Percentiles rank a stretch among this genome's conserved stretches.
Evolutionary conservation across 2,113 vertebrate genomes (phyloP).

Genomic region (Bambusicola thoracicus): DNA sequence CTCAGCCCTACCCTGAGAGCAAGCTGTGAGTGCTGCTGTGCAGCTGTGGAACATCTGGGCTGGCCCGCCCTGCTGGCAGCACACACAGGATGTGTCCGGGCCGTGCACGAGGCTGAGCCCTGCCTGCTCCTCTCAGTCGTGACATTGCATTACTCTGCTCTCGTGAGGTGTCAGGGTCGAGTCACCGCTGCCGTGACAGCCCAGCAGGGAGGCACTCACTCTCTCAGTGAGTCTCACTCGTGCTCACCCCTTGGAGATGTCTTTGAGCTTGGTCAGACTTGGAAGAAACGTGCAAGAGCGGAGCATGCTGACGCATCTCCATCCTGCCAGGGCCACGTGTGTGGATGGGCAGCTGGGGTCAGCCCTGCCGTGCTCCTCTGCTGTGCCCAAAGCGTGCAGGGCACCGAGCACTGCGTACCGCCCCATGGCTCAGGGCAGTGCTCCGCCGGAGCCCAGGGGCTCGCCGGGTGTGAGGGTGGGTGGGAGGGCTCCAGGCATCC

Average conservation of each 20-base stretch:
- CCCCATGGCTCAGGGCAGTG: no score
- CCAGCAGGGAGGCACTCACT: not conserved
- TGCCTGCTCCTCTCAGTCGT: rapidly evolving
- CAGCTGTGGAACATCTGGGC: conserved; percentile 52
- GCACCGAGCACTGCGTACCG: no score
- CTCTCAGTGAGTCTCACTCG: not conserved
- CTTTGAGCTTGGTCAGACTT: not conserved
- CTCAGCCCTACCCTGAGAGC: not conserved
- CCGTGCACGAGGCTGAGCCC: no score
- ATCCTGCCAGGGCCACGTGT: rapidly evolving
- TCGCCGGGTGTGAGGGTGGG: no score
- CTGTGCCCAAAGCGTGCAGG: not conserved
- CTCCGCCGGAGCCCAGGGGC: no score
- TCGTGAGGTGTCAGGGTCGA: rapidly evolving
- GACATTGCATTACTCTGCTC: not conserved
- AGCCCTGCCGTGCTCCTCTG: rapidly evolving
- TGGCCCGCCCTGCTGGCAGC: not conserved
- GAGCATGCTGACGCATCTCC: not conserved
- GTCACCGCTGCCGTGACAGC: not conserved
- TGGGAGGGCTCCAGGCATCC: not conserved
- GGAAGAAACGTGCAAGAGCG: not conserved
- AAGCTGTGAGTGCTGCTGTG: not conserved
- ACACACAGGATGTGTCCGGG: not conserved
- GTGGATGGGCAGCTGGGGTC: not conserved
- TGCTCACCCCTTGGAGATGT: not conserved